Base-by-base conservation (phyloP, 2,113 vertebrate genomes). In the Microtus richardsoni region DNA sequence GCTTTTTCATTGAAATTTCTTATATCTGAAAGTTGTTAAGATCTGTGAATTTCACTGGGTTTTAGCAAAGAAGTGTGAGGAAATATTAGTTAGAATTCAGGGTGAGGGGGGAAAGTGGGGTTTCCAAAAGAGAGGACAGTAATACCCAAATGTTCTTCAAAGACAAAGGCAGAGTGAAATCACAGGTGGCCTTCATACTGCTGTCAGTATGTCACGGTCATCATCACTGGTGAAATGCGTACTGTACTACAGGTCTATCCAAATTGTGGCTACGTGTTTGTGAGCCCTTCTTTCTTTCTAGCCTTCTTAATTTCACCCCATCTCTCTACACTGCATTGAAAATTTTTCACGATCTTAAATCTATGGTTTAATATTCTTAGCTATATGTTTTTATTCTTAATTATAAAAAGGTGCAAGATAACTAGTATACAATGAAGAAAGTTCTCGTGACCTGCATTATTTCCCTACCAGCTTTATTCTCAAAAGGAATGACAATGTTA, bases 31-130 rank as follows among this genome's bases (percentile, higher is more conserved):
- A 95, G 90, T 96, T 90, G 97, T 96, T 93, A 52, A 95, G 93
- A 96, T 96, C 95, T 95, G 89, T 96, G 96, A 96, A 97, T 96
- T 97, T 96, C 97, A 96, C 94, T 95, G 94, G 92, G 93, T 97
- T 97, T 98, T 97, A 97, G 88, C 93, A 95, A 93, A 80, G 92
- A 97, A 94, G 70, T 44, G 47, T 64, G 86, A 96, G 79, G 78
- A 88, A 80, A 96, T 52, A 82, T 91, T 85, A 92, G n/a, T 96
- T 92, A 83, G 41, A 96, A 97, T 44, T 74, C 44, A 88, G 82
- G 1, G 22, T 39, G 12, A 64, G 13, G 36, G 36, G 84, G 80
- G 91, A 62, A 89, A 64, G 64, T 47, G 9, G 60, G 17, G 68
- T 60, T 24, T 96, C 36, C n/a, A 58, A 41, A 30, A 28, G 19